Evolutionary conservation across 2,888 invertebrate species (phyloP), one percentile per base, ranked within the genome.

Genomic region (Eurois occulta): DNA sequence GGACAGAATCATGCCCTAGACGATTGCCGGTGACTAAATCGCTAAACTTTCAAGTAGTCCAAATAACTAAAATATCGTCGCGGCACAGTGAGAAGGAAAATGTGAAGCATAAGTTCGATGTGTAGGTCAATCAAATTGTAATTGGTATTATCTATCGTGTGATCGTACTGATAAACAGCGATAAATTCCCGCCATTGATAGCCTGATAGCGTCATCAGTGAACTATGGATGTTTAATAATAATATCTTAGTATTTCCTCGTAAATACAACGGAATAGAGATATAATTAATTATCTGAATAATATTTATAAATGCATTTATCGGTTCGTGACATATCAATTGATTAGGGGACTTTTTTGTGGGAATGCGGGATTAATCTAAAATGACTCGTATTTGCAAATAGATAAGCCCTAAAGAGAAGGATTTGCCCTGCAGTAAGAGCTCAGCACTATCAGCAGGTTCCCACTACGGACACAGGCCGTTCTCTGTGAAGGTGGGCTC

Each of bases 121-220:
- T 60, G 58, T 68, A 71, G 64, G 60, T 77, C 81, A 81, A 81
- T 81, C 67, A 73, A 71, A 85, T 64, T 68, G 67, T 85, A 85
- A 85, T 83, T 71, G 73, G 46, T 60, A 24, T 62, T 81, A 83
- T 73, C 81, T 71, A 41, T 66, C 43, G 70, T 55, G 55, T 76
- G 83, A 85, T 85, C 72, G 52, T 71, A 32, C 48, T 58, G 83
- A 83, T 85, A 81, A 84, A 58, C 35, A 32, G 38, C 67, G 82
- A 83, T 77, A 83, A 65, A 18, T 67, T n/a, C 21, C 58, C 38
- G 32, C 32, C 71, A 83, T 73, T 48, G 77, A 81, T 77, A 85
- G 69, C 41, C 43, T 35, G n/a, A 62, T 80, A 65, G 4, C 68
- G 71, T 80, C 75, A 80, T 75, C 46, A 46, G 35, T 38, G 28